Evolutionary conservation across 2,113 vertebrate species (phyloP), one percentile per base, ranked within the genome.

Genomic region (Perca fluviatilis): DNA sequence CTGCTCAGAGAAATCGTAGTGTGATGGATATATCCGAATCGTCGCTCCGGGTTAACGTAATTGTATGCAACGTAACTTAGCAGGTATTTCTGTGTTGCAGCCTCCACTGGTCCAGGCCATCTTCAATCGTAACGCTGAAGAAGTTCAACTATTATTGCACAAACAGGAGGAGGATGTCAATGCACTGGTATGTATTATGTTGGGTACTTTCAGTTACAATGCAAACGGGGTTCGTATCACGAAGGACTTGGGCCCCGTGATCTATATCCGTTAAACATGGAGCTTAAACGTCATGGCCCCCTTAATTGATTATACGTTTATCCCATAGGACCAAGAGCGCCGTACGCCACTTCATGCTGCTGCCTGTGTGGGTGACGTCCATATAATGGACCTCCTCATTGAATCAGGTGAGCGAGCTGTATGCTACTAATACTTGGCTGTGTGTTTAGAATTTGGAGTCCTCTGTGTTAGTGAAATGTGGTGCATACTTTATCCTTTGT

Each of bases 31-130:
- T 14, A 21, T 15, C 14, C 21, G 14, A 70, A 2, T 25, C 60
- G 12, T 18, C 11, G 50, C 62, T 61, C 46, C 13, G 58, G 72
- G 36, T 27, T 46, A 63, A 71, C 51, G 50, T 33, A 33, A 33
- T 33, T 33, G 33, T 58, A 27, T 47, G 2, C 61, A 43, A n/a
- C 61, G 61, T 63, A 43, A 63, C 12, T 63, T 1, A 63, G 33
- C 61, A n/a, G 61, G 19, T n/a, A 43, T 43, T 14, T 63, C 33
- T 63, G 61, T 80, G 1, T 88, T 91, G 36, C 90, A 96, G 98
- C 97, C 98, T 95, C 98, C 97, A 95, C 96, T 99, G 96, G 97
- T 99, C 96, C 98, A 99, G 96, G 98, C 98, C 94, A 98, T 99
- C 95, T 99, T 99, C 95, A 98, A 97, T 94, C 97, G 97, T 81